A percentile compares a stretch with the other conserved stretches of the same genome.
phyloP scores from a whole-genome alignment of 2,113 vertebrate species.

The Rhizomys pruinosus region DNA sequence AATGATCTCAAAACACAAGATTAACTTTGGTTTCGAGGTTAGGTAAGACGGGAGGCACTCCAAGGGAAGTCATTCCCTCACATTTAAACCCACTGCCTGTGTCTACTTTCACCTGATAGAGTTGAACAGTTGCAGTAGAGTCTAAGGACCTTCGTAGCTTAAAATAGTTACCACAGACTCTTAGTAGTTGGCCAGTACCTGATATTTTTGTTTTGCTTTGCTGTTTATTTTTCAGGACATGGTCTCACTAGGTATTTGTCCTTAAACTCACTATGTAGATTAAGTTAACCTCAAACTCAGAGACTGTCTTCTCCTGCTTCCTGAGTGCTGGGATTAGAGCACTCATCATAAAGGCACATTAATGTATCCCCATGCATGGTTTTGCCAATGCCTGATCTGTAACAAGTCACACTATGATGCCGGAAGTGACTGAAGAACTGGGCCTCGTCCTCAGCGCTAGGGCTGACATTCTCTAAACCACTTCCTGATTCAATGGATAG shows the following conservation, averaged over 20 bases:
- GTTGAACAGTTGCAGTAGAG: not conserved
- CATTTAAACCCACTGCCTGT: not conserved
- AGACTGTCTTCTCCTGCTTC: too few relatives aligned
- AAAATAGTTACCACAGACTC: not conserved
- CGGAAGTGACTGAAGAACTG: not conserved
- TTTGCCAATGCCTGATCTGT: not conserved
- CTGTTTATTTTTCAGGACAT: too few relatives aligned
- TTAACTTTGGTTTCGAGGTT: too few relatives aligned
- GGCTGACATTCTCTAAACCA: not conserved
- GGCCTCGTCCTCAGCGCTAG: not conserved
- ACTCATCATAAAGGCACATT: not conserved
- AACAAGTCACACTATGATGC: not conserved
- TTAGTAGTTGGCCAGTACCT: not conserved
- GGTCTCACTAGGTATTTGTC: too few relatives aligned
- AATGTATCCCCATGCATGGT: too few relatives aligned
- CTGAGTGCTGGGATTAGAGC: too few relatives aligned
- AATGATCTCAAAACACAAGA: too few relatives aligned
- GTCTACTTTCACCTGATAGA: not conserved
- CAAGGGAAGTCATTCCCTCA: too few relatives aligned
- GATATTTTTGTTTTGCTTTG: too few relatives aligned
- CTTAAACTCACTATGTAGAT: too few relatives aligned
- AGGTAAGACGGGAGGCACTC: too few relatives aligned
- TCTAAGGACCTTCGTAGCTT: not conserved
- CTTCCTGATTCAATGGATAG: not conserved
- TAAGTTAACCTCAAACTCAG: too few relatives aligned